Evolutionary conservation across 2,797 vertebrate genomes (phyloP).

Genomic region (Galagoides demidoff): DNA sequence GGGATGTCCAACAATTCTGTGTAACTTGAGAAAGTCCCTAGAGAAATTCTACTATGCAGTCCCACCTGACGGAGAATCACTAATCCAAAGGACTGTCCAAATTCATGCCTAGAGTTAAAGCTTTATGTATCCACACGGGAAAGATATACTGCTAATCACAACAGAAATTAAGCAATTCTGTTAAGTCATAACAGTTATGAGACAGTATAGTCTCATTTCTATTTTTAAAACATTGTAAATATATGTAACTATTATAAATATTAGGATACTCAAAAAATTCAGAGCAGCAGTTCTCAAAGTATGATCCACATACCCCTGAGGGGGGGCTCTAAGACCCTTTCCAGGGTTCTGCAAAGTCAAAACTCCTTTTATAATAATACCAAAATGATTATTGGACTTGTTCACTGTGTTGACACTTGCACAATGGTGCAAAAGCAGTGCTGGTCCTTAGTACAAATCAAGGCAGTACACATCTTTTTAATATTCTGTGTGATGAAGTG

Average conservation of each 20-base stretch:
- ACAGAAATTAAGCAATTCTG: background rate
- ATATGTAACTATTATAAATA: background rate
- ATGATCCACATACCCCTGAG: background rate
- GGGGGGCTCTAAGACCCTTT: background rate
- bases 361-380: background rate
- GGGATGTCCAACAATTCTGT: background rate
- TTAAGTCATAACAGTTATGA: background rate
- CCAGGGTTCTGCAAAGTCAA: background rate
- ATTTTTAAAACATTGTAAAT: background rate
- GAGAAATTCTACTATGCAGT: background rate
- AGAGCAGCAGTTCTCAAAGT: background rate
- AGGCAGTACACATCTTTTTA: background rate
- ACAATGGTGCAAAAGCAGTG: background rate
- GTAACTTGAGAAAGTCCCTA: background rate
- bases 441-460: background rate
- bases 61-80: background rate
- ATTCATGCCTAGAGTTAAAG: background rate
- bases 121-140: background rate
- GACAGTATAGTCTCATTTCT: background rate
- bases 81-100: background rate
- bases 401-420: background rate
- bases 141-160: background rate
- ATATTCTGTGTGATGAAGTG: rapidly evolving
- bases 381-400: background rate
- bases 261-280: background rate